A percentile compares a stretch with the other conserved stretches of the same genome.
Evolutionary conservation across 2,797 vertebrate species (phyloP).

Genomic region (Hylomyscus alleni): DNA sequence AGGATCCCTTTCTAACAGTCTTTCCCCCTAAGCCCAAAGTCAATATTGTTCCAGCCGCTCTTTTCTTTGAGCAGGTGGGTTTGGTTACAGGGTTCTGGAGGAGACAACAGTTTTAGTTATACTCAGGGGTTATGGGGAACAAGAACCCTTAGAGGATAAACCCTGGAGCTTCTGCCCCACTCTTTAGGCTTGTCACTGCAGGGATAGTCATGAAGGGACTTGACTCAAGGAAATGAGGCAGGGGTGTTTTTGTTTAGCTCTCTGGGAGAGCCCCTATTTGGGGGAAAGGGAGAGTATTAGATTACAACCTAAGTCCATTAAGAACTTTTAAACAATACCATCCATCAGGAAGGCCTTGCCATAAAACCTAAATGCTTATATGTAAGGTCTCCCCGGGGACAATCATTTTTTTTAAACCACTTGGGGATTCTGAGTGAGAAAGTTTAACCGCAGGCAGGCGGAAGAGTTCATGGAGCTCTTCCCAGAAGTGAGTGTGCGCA

Average conservation of each 20-base stretch:
- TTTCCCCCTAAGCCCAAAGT: conserved; percentile 74
- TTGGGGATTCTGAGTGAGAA: conserved; percentile 80
- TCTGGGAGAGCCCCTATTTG: conserved; percentile 64
- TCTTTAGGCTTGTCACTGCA: conserved; percentile 68
- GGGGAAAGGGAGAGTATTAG: conserved; percentile 73
- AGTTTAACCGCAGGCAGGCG: conserved; percentile 69
- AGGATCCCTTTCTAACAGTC: conserved; percentile 68
- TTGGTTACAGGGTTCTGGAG: conserved; percentile 77
- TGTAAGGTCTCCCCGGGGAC: conserved; percentile 62
- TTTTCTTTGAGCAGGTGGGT: conserved; percentile 70
- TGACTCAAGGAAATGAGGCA: conserved; percentile 36
- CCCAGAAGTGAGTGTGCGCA: conserved; percentile 69
- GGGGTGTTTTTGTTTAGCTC: conserved; percentile 79
- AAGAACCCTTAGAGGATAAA: conserved; percentile 63
- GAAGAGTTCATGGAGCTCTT: conserved; percentile 81
- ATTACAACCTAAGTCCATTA: conserved; percentile 72
- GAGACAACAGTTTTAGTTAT: conserved; percentile 66
- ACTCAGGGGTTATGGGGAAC: conserved; percentile 71
- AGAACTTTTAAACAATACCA: conserved; percentile 73
- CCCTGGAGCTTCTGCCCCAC: conserved; percentile 66
- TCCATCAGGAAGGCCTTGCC: conserved; percentile 72
- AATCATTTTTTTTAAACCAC: conserved; percentile 72
- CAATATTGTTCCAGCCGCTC: conserved; percentile 40
- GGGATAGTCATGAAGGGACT: conserved; percentile 32
- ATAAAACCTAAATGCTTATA: conserved; percentile 70